Evolutionary conservation across 2,888 invertebrate genomes (phyloP).

Genomic region (Folsomia manolachei): DNA sequence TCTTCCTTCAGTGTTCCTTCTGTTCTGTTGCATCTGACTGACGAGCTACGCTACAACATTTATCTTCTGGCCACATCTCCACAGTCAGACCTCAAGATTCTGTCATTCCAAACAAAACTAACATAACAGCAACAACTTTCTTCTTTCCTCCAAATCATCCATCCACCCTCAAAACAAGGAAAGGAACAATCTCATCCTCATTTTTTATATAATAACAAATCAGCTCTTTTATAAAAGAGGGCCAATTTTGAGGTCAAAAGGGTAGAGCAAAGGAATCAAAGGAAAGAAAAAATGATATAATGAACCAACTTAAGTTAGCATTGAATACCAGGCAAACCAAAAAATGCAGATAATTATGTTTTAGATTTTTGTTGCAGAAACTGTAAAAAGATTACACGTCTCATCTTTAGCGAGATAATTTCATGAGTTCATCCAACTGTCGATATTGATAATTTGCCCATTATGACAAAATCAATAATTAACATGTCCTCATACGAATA

Average conservation of each 20-base stretch:
- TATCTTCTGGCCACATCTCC: slow-evolving; percentile 8
- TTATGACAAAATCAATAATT: too few species aligned
- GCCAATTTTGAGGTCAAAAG: not conserved
- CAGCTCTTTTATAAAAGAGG: not conserved
- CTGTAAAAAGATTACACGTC: too few species aligned
- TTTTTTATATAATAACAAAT: not conserved
- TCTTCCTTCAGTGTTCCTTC: too few species aligned
- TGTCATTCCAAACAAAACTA: too few species aligned
- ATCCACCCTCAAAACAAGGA: not conserved
- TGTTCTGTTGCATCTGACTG: slow-evolving; percentile 12
- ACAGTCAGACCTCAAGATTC: not conserved
- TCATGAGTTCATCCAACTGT: not conserved
- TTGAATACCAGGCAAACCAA: too few species aligned
- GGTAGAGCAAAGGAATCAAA: not conserved
- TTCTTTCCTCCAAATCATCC: not conserved
- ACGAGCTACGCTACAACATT: slow-evolving; percentile 4
- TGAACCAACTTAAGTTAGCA: too few species aligned
- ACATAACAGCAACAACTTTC: not conserved
- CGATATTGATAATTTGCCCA: too few species aligned
- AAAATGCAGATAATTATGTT: too few species aligned
- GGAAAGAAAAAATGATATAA: not conserved
- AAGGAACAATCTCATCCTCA: not conserved
- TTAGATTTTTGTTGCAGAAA: too few species aligned
- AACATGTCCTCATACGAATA: not conserved
- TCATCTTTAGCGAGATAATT: too few species aligned